A percentile compares a stretch with the other conserved stretches of the same genome.
These are phyloP conservation scores for Umimayanthus kanabou DNA, from an alignment of 92 coral and sea anemone species.

Conservation along the genomic window DNA sequence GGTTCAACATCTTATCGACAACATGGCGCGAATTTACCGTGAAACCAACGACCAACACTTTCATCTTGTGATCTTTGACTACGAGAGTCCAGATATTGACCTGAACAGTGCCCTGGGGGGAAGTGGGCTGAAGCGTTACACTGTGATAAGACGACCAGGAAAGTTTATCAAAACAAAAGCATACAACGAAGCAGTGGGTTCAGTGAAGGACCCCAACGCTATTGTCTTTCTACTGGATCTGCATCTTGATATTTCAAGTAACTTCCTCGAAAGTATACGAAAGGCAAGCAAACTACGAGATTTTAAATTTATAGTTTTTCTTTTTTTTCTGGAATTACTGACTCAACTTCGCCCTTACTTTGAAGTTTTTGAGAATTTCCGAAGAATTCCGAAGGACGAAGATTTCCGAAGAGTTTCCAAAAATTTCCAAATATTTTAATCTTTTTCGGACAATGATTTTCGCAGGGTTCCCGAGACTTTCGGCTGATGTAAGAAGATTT, in stretches of 20 bases:
- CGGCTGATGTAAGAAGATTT: no score
- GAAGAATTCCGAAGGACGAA: no score
- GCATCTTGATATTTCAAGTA: slow-evolving; percentile 55
- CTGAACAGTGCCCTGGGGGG: slow-evolving; percentile 29
- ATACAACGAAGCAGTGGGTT: slow-evolving; percentile 52
- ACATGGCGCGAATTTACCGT: slow-evolving; percentile 50
- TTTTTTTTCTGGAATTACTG: background rate
- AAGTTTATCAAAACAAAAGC: slow-evolving; percentile 47
- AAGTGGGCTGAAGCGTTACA: slow-evolving; percentile 48
- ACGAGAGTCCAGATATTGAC: slow-evolving; percentile 48
- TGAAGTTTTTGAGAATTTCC: no score
- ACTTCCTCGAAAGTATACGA: slow-evolving; percentile 52
- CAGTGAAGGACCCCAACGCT: slow-evolving; percentile 51
- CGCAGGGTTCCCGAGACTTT: no score
- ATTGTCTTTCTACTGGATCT: slow-evolving; percentile 54
- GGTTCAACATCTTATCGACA: slow-evolving; percentile 54
- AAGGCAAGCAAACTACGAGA: slow-evolving; percentile 27
- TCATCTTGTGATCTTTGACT: slow-evolving; percentile 55
- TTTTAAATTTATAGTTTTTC: background rate
- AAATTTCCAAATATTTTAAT: no score
- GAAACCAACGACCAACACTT: slow-evolving; percentile 52
- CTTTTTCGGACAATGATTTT: no score
- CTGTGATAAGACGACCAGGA: slow-evolving; percentile 42
- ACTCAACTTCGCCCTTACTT: no score
- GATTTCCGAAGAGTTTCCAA: no score